Percentiles rank a stretch among this genome's conserved stretches.
Conservation (phyloP, 2,113 vertebrate species). For the Bujurquina vittata region DNA sequence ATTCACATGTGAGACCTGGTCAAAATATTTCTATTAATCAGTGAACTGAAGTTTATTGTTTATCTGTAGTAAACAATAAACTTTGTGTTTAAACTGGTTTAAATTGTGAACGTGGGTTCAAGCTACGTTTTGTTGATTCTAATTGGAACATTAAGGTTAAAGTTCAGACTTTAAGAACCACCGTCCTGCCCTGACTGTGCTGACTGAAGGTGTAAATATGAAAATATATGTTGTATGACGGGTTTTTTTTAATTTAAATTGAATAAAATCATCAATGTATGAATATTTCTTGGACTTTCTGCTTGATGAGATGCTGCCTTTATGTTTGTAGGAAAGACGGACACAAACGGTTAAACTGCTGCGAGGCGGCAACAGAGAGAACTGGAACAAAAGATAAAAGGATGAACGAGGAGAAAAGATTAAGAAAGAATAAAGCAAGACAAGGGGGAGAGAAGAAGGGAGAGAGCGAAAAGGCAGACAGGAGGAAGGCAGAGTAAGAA, state of each 20-base stretch:
- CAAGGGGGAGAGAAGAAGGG: background rate
- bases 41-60: too few relatives aligned
- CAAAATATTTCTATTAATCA: too few relatives aligned
- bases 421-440: too few relatives aligned
- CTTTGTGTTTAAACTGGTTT: background rate
- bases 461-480: too few relatives aligned
- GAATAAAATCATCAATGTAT: background rate
- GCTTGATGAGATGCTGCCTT: background rate
- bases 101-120: background rate
- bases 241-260: background rate
- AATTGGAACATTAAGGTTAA: too few relatives aligned
- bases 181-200: background rate
- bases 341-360: too few relatives aligned
- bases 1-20: too few relatives aligned
- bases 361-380: too few relatives aligned
- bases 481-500: too few relatives aligned
- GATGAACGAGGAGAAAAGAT: too few relatives aligned
- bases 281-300: background rate
- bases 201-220: background rate
- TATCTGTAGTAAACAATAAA: too few relatives aligned
- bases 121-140: fast-evolving
- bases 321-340: background rate
- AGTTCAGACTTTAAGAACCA: background rate
- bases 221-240: background rate
- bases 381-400: too few relatives aligned